Evolutionary conservation across 2,888 invertebrate species (phyloP), one percentile per base, ranked within the genome.

Genomic region (Chaetogeoica ovagalla): DNA sequence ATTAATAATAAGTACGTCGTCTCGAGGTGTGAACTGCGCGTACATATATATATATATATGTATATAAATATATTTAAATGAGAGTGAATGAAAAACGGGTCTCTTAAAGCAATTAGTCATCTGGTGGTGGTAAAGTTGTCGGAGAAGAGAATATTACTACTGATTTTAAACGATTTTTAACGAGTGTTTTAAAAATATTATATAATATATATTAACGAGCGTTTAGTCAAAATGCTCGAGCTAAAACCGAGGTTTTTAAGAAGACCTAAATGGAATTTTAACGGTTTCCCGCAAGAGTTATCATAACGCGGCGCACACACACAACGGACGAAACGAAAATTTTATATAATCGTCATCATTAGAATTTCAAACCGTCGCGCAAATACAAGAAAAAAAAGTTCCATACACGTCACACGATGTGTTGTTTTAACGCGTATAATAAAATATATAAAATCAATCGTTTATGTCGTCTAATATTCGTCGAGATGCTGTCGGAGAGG

Each of bases 161-260:
- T 21, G 74, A 74, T 75, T 75, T 75, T 75, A 75, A 75, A 75
- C 74, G 74, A 75, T 75, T 75, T 75, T 75, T 75, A 75, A 75
- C 66, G 65, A 75, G 65, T 65, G 55, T 65, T 55, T 65, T 43
- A 30, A 30, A 30, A 30, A 30, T 30, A 30, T 55, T 48, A 60
- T 60, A 59, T 59, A 62, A 37, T n/a, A 63, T 55, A 74, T 65
- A n/a, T 65, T 37, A 65, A 57, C 66, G 66, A 43, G 57, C 75
- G 59, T 75, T 66, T 59, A 66, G 59, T 59, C 19, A 11, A 2
- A 57, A 57, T 23, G 74, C 57, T 68, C 15, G 66, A 30, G 39
- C 68, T 68, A 21, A 59, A 68, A 76, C 57, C n/a, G 57, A 43
- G 66, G 43, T 48, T 68, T 76, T 68, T 48, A 59, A 76, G 11